These are phyloP conservation scores for Cichlasoma orientale DNA, from an alignment of 2,797 vertebrate genomes.

Conservation along the genomic window DNA sequence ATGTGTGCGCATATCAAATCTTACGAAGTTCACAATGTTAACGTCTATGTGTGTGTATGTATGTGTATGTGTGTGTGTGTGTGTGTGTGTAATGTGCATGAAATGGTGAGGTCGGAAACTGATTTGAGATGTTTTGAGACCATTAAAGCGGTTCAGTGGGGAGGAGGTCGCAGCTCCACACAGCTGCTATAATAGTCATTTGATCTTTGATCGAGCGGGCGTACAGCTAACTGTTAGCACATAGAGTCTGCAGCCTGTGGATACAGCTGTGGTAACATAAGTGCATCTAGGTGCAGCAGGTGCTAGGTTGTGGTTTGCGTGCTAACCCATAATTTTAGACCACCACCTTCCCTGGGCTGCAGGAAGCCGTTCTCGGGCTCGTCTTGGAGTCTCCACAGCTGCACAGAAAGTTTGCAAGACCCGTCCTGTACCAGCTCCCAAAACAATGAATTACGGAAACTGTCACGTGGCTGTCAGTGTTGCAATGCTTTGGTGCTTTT, in stretches of 20 bases:
- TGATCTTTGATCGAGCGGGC: background rate
- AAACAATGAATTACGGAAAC: background rate
- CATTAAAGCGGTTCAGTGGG: background rate
- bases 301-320: background rate
- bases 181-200: background rate
- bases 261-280: background rate
- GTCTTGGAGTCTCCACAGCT: background rate
- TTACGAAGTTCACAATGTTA: background rate
- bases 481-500: background rate
- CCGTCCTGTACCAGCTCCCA: background rate
- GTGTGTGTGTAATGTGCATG: background rate
- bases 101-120: background rate
- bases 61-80: background rate
- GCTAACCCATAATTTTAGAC: constrained; percentile 22
- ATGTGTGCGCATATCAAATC: background rate
- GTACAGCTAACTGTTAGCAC: background rate
- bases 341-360: constrained; percentile 17
- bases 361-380: constrained; percentile 3
- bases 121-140: background rate
- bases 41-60: accelerated
- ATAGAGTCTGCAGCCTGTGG: background rate
- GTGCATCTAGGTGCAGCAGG: background rate
- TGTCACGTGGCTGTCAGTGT: constrained; percentile 23
- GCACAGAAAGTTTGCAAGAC: background rate
- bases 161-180: background rate